Evolutionary conservation across 2,797 vertebrate genomes (phyloP), one percentile per base, ranked within the genome.

Genomic region (Lateolabrax maculatus): DNA sequence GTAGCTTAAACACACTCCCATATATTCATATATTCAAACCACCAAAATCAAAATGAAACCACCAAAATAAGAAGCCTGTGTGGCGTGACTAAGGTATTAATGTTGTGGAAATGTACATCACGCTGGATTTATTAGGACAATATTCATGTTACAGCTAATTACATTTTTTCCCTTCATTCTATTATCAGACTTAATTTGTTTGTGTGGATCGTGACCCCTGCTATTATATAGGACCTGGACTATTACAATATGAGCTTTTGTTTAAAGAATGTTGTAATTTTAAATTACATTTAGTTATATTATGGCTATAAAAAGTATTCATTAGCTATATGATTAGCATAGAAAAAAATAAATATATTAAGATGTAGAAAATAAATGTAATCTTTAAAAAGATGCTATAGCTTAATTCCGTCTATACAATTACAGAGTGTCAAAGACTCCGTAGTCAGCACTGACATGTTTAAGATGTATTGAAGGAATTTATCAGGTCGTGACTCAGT

Each of bases 371-470:
- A 9, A 6, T 19, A 25, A 34, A 13, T 31, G 3, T 29, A 11
- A 23, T 2, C n/a, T n/a, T n/a, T n/a, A n/a, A n/a, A n/a, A n/a
- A n/a, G 68, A 84, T 70, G 46, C 43, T 64, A 56, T 46, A 55
- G 25, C 31, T 58, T 61, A 12, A 71, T 82, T 75, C 25, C 63
- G 27, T 72, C 58, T 27, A 29, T 44, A 70, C 58, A 76, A 44
- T 69, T 72, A 69, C 52, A 76, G 34, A 62, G 37, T 72, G 31
- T 58, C 41, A 56, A 49, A 69, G n/a, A 80, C 36, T 55, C 37
- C 51, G 75, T 68, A 64, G 46, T 87, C 83, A 85, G 80, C 83
- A 75, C 52, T 48, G 62, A 78, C 67, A 75, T 56, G 84, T 82
- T 85, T 68, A 84, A 63, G 78, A 62, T 79, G 61, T 70, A 80